Percentiles rank a stretch among this genome's conserved stretches.
Evolutionary conservation across 2,113 vertebrate species (phyloP).

Genomic region (Apteryx mantelli): DNA sequence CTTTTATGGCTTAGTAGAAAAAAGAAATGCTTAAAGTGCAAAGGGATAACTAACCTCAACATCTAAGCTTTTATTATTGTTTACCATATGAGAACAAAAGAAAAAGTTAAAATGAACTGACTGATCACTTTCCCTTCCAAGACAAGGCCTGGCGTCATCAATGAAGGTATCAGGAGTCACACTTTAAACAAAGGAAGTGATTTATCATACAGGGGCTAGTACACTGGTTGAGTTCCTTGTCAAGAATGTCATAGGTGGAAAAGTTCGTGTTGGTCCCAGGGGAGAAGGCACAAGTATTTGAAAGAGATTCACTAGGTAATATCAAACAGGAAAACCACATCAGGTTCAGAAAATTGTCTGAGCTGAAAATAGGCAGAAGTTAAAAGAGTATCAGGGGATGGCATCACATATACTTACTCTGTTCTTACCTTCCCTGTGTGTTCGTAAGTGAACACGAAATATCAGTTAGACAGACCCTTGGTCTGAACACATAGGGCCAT

Average conservation of each 20-base stretch:
- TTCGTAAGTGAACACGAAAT: neutral
- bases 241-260: neutral
- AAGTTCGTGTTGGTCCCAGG: neutral
- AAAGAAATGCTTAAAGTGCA: neutral
- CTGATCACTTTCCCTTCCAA: neutral
- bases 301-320: neutral
- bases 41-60: neutral
- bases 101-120: neutral
- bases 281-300: neutral
- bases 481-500: neutral
- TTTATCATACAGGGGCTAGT: neutral
- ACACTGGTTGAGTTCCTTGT: fast-evolving
- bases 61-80: neutral
- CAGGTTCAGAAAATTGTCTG: neutral
- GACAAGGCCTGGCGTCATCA: neutral
- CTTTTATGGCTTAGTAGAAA: neutral
- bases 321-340: neutral
- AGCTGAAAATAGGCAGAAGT: neutral
- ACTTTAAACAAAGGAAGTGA: neutral
- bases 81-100: neutral
- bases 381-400: neutral
- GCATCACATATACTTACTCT: neutral
- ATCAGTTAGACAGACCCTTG: neutral
- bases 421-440: neutral
- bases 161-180: neutral